A percentile compares a stretch with the other conserved stretches of the same genome.
Conservation (phyloP, 2,113 vertebrate species). For the Austrofundulus limnaeus region DNA sequence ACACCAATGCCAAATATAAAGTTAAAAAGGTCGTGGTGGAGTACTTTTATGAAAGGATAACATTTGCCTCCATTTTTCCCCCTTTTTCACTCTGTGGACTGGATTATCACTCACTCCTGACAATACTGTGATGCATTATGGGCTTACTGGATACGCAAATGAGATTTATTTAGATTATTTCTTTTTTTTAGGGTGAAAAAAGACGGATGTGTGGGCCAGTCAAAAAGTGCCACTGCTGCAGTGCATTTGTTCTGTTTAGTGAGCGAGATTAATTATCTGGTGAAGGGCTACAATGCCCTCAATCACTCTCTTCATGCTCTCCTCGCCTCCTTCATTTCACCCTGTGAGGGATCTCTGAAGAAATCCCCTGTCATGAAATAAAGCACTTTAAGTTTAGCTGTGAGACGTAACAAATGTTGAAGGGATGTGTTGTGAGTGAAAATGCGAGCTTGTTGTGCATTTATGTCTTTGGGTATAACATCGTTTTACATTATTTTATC, state of each 20-base stretch:
- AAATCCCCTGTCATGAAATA: constrained; percentile 29
- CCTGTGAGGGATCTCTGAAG: constrained; percentile 25
- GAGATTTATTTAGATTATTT: constrained; percentile 37
- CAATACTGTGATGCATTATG: constrained; percentile 29
- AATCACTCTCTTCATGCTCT: constrained; percentile 19
- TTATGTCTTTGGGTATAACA: background rate
- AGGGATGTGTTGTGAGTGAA: background rate
- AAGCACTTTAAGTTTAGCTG: constrained; percentile 31
- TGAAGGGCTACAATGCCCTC: constrained; percentile 24
- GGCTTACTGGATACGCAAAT: constrained; percentile 44
- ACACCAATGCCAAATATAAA: constrained; percentile 13
- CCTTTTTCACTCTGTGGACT: constrained; percentile 2
- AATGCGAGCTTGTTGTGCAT: background rate
- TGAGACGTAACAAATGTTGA: background rate
- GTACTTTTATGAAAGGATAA: constrained; percentile 9
- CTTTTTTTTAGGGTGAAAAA: background rate
- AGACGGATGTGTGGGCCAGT: background rate
- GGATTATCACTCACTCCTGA: constrained; percentile 24
- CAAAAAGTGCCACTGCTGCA: constrained; percentile 11
- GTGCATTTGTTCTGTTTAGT: constrained; percentile 29
- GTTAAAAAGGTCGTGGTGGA: constrained; percentile 1
- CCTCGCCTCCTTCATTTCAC: constrained; percentile 24
- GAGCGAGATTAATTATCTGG: constrained; percentile 59
- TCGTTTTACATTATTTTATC: background rate
- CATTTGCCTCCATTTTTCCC: constrained; percentile 15